Evolutionary conservation across 2,888 invertebrate genomes (phyloP), one percentile per base, ranked within the genome.

Genomic region (Muschampia plurimacula): DNA sequence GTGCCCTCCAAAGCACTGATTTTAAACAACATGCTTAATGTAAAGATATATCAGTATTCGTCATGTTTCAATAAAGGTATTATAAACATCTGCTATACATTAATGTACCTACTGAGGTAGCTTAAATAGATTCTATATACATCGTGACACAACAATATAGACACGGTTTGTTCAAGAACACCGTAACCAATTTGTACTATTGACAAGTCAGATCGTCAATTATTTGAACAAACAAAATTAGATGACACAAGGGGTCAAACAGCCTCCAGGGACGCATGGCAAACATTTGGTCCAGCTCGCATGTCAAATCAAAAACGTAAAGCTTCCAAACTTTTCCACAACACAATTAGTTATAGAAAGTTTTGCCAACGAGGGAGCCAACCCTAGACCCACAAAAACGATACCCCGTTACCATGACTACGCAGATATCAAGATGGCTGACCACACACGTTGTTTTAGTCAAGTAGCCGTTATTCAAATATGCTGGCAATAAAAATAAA

Each of bases 261-360:
- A 39, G 62, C 73, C 66, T 57, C 76, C 15, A 63, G 75, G 75
- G 77, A 76, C 63, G 49, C 59, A 73, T 55, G 73, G 68, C 63
- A 75, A 76, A 78, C 76, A 75, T 76, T 75, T 76, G 79, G 73
- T 74, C 75, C 77, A 77, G 74, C 75, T 69, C 74, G 74, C 79
- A 75, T 66, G 66, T 72, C 72, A 72, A 57, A 72, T 76, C 75
- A 76, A 74, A 84, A 86, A 84, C 86, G 82, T 81, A 74, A 84
- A 77, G 81, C 83, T 80, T 77, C 82, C 85, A 79, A 85, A 86
- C 88, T 82, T 87, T 87, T 81, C 80, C 79, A 78, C 79, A 77
- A 80, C 79, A 83, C 89, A 90, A 91, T 90, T 90, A 90, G 86
- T 88, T 86, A 85, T 83, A 79, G 82, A 77, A 87, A 89, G 84